Conservation (phyloP, 1,140 invertebrate species). For the Zelostemma sp. region DNA sequence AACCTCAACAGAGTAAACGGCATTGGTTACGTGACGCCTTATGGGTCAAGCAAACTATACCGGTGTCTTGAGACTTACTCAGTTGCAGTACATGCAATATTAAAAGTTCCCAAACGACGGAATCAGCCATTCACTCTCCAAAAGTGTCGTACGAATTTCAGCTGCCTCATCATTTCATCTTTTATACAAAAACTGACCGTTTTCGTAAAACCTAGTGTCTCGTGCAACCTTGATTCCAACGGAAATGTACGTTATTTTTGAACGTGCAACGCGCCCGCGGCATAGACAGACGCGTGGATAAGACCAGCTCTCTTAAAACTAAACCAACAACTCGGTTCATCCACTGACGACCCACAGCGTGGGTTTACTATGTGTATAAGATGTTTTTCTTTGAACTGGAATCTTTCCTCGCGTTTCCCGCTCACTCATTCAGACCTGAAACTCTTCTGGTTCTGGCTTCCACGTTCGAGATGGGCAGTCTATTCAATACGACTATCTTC, state of each 20-base stretch:
- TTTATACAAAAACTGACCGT: too few relatives aligned
- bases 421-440: slow-evolving; percentile 42
- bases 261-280: slow-evolving; percentile 12
- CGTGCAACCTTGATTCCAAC: too few relatives aligned
- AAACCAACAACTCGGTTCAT: slow-evolving; percentile 48
- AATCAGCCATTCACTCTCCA: slow-evolving; percentile 22
- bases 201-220: too few relatives aligned
- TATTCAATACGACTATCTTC: slow-evolving; percentile 52
- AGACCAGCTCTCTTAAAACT: slow-evolving; percentile 40
- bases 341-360: slow-evolving; percentile 27
- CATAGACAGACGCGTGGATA: slow-evolving; percentile 27
- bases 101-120: slow-evolving; percentile 40
- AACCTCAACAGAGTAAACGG: slow-evolving; percentile 48
- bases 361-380: slow-evolving; percentile 53
- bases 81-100: slow-evolving; percentile 50
- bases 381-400: slow-evolving; percentile 54
- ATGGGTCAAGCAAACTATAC: slow-evolving; percentile 40
- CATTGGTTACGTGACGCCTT: slow-evolving; percentile 58
- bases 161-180: neutral
- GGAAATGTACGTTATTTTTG: slow-evolving; percentile 2
- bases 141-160: slow-evolving; percentile 9
- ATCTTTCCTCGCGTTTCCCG: slow-evolving; percentile 22
- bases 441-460: slow-evolving; percentile 35
- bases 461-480: slow-evolving; percentile 32
- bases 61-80: slow-evolving; percentile 28